Evolutionary conservation across 2,888 invertebrate genomes (phyloP).

Genomic region (Nephrotoma appendiculata): DNA sequence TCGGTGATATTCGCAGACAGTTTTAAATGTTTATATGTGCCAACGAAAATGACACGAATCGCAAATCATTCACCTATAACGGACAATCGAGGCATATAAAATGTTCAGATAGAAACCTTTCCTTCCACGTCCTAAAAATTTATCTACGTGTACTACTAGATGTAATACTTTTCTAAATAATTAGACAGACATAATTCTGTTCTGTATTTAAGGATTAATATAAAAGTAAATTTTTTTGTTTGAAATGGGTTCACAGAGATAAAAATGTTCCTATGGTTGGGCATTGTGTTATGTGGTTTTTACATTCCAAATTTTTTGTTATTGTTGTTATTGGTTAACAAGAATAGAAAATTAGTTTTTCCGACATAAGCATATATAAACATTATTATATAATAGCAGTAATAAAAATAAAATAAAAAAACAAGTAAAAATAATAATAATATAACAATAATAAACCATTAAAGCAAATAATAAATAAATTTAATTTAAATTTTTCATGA

Average conservation of each 20-base stretch:
- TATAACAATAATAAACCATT: background rate
- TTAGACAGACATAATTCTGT: background rate
- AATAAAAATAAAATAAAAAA: background rate
- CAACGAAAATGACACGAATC: background rate
- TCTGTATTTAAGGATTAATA: background rate
- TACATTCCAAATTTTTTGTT: background rate
- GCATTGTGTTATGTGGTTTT: background rate
- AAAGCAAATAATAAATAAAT: background rate
- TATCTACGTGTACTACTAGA: background rate
- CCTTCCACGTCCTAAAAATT: background rate
- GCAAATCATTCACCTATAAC: background rate
- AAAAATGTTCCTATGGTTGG: background rate
- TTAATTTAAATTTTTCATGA: background rate
- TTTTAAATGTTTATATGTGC: background rate
- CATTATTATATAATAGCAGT: background rate
- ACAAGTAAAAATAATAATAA: background rate
- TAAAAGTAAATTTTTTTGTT: background rate
- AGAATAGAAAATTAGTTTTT: background rate
- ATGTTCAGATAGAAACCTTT: background rate
- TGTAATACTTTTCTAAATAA: background rate
- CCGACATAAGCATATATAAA: background rate
- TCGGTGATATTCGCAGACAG: too few relatives aligned
- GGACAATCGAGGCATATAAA: background rate
- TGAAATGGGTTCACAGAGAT: background rate
- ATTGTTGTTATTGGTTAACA: background rate